Percentiles rank a stretch among this genome's conserved stretches.
Conservation (phyloP, 1,140 invertebrate genomes). For the Leptinotarsa texana region DNA sequence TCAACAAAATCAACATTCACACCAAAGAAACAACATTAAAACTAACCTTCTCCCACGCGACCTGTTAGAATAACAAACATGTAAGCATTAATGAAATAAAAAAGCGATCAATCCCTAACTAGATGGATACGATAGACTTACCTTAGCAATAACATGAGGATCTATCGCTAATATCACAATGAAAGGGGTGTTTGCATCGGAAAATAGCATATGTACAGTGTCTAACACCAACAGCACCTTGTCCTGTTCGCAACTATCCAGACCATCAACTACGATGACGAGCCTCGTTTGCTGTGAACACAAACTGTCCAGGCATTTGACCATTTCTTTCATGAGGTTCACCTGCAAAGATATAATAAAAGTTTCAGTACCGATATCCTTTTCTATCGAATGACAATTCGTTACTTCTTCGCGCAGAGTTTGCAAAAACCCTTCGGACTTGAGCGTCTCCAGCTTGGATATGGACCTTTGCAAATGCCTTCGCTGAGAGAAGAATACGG, state of each 20-base stretch:
- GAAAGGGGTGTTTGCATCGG: constrained; percentile 88
- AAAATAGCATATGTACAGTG: constrained; percentile 93
- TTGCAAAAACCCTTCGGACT: constrained; percentile 78
- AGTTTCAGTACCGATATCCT: not conserved
- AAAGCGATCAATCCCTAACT: not conserved
- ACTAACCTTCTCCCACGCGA: constrained; percentile 64
- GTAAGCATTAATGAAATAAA: constrained; percentile 35
- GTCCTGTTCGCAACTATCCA: constrained; percentile 97
- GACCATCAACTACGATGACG: constrained; percentile 93
- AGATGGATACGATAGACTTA: constrained; percentile 50
- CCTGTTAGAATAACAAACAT: constrained; percentile 52
- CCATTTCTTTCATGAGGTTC: constrained; percentile 55
- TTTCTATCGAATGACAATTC: not conserved
- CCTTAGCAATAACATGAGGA: constrained; percentile 95
- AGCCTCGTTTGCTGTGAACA: constrained; percentile 88
- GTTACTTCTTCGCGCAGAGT: constrained; percentile 77
- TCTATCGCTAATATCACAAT: constrained; percentile 93
- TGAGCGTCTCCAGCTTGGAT: constrained; percentile 68
- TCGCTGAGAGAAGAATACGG: constrained; percentile 78
- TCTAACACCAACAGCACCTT: constrained; percentile 92
- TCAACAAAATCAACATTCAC: not conserved
- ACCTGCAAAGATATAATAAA: constrained; percentile 39
- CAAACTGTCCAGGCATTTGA: constrained; percentile 83
- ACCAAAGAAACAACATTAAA: constrained; percentile 27
- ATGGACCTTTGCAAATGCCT: constrained; percentile 77